Base-by-base conservation (phyloP, 2,113 vertebrate genomes). In the Panthera leo region DNA sequence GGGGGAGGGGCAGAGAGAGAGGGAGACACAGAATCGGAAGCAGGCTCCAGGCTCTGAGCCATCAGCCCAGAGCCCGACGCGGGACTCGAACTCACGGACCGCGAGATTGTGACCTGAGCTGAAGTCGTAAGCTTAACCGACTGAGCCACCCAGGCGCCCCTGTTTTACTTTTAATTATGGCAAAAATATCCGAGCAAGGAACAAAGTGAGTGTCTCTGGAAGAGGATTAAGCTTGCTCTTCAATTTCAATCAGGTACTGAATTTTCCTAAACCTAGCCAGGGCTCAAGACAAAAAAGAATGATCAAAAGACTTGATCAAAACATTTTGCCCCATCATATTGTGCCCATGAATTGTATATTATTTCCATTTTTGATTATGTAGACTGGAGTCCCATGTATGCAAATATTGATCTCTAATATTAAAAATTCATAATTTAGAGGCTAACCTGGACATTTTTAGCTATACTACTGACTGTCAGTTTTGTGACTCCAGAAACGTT, bases 151-250 rank as follows among this genome's bases (percentile, higher is more conserved):
- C 36, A 36, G 36, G 36, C 36, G 36, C 36, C 36, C 36, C 36
- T 99, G 99, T 96, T 99, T 99, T 97, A 99, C 99, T 97, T 99
- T 99, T 97, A 99, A 99, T 97, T 96, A 98, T 36, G 96, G 98
- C 76, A 85, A 97, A 95, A 98, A 98, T 39, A 31, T 98, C 39
- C 55, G 95, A 96, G 68, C 95, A 86, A 97, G 87, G 93, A 98
- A 97, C 98, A 98, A 97, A 97, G 98, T 99, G 96, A 99, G 97
- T 89, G 93, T 98, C 58, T 98, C 99, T 71, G 99, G 99, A 98
- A 98, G 98, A 98, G 99, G 99, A 53, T 97, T 99, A 97, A 96
- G 90, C 91, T 94, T 99, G 95, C 97, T 99, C 93, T 99, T 99
- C 97, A 97, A 99, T 95, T 97, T 99, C 78, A 98, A 98, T 71